These are phyloP conservation scores for Parnassius mnemosyne DNA, from an alignment of 2,888 invertebrate species.

Conservation along the genomic window DNA sequence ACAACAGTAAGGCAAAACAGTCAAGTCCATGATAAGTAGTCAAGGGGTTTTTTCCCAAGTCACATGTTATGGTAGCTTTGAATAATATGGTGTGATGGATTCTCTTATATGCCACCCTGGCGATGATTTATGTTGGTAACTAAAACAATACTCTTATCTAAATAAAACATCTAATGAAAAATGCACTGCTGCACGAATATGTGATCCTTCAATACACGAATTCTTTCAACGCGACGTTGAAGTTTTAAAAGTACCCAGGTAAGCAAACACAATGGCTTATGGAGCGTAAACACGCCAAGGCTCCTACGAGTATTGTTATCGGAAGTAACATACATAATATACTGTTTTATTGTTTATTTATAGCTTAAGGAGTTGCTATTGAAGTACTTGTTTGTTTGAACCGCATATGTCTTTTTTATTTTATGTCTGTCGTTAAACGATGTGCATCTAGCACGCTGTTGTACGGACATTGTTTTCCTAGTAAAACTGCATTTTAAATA, in stretches of 20 bases:
- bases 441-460: conserved; percentile 3
- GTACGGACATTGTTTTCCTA: neutral
- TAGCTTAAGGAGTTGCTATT: conserved; percentile 12
- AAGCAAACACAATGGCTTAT: conserved; percentile 23
- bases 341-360: conserved; percentile 21
- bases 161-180: neutral
- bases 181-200: conserved; percentile 15
- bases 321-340: conserved; percentile 17
- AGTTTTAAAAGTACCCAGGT: conserved; percentile 19
- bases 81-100: no score
- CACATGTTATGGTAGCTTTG: no score
- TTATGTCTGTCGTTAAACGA: conserved; percentile 10
- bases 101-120: no score
- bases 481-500: no score
- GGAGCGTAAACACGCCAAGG: conserved; percentile 27
- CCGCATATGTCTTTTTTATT: conserved; percentile 9
- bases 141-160: no score
- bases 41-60: no score
- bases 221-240: conserved; percentile 10
- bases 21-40: no score
- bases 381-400: conserved; percentile 14
- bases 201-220: conserved; percentile 8
- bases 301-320: conserved; percentile 17
- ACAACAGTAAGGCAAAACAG: no score
- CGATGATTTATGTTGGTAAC: no score